Conservation (phyloP, 37 sponge, comb jelly and placozoan genomes). For the Amphimedon queenslandica region DNA sequence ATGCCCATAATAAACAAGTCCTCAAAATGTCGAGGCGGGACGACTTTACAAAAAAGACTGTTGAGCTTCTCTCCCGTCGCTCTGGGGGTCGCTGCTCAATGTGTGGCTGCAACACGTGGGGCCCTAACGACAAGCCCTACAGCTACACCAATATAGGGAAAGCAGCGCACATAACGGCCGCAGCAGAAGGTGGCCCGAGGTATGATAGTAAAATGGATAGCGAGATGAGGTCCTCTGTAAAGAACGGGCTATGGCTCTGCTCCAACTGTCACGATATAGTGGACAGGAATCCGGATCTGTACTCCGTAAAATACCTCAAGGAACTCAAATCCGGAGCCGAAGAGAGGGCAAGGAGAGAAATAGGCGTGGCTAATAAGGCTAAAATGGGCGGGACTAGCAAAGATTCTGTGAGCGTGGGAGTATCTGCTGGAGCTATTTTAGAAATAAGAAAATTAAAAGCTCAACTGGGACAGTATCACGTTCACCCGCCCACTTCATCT, state of each 20-base stretch:
- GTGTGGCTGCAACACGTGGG: slow-evolving; percentile 52
- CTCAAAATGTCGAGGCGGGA: slow-evolving; percentile 25
- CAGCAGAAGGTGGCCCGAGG: slow-evolving; percentile 65
- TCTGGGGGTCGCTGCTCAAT: slow-evolving; percentile 60
- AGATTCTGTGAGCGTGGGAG: not conserved
- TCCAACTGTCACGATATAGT: slow-evolving; percentile 57
- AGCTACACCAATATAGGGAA: slow-evolving; percentile 50
- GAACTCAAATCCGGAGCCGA: slow-evolving; percentile 48
- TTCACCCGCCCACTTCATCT: not conserved
- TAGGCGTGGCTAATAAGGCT: slow-evolving; percentile 30
- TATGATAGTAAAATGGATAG: slow-evolving; percentile 50
- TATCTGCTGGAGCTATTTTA: slow-evolving; percentile 48
- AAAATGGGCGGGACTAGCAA: too few species aligned
- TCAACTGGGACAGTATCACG: not conserved
- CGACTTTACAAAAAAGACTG: slow-evolving; percentile 39
- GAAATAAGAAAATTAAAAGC: slow-evolving; percentile 52
- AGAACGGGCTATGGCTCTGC: slow-evolving; percentile 72
- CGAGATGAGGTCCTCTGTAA: slow-evolving; percentile 40
- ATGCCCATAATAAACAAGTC: too few species aligned
- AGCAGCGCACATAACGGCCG: slow-evolving; percentile 72
- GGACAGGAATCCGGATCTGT: slow-evolving; percentile 40
- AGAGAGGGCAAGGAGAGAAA: slow-evolving; percentile 33
- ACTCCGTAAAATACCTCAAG: slow-evolving; percentile 12
- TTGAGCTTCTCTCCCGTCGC: slow-evolving; percentile 33
- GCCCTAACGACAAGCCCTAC: slow-evolving; percentile 43